These are phyloP conservation scores for Hoplodrina ambigua DNA, from an alignment of 2,888 invertebrate genomes.

Conservation along the genomic window DNA sequence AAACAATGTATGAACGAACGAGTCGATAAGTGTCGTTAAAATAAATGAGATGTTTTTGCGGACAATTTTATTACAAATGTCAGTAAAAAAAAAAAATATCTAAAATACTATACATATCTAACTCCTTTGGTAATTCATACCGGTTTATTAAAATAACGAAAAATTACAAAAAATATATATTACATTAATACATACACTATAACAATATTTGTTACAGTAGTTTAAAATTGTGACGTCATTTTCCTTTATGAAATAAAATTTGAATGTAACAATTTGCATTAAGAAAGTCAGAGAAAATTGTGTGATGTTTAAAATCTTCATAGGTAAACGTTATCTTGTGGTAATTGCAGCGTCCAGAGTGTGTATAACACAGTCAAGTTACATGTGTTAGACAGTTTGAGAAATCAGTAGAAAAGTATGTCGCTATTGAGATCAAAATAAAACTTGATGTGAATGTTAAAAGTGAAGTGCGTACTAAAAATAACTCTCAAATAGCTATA, in stretches of 20 bases:
- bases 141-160: constrained; percentile 85
- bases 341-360: constrained; percentile 10
- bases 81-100: constrained; percentile 81
- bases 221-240: constrained; percentile 73
- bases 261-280: constrained; percentile 33
- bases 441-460: constrained; percentile 33
- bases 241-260: constrained; percentile 46
- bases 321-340: constrained; percentile 3
- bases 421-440: constrained; percentile 58
- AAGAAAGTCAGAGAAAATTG: constrained; percentile 20
- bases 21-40: constrained; percentile 46
- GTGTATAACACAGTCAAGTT: constrained; percentile 10
- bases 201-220: constrained; percentile 77
- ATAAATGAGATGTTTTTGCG: constrained; percentile 59
- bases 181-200: constrained; percentile 76
- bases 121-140: constrained; percentile 89
- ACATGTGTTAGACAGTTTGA: constrained; percentile 4
- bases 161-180: constrained; percentile 73
- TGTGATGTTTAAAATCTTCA: constrained; percentile 30
- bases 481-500: constrained; percentile 43
- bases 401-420: constrained; percentile 19
- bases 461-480: constrained; percentile 27
- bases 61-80: constrained; percentile 57
- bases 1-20: constrained; percentile 69
- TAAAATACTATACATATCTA: constrained; percentile 87